Percentiles rank a stretch among this genome's conserved stretches.
Evolutionary conservation across 2,113 vertebrate species (phyloP).

Genomic region (Coracopsis vasa): DNA sequence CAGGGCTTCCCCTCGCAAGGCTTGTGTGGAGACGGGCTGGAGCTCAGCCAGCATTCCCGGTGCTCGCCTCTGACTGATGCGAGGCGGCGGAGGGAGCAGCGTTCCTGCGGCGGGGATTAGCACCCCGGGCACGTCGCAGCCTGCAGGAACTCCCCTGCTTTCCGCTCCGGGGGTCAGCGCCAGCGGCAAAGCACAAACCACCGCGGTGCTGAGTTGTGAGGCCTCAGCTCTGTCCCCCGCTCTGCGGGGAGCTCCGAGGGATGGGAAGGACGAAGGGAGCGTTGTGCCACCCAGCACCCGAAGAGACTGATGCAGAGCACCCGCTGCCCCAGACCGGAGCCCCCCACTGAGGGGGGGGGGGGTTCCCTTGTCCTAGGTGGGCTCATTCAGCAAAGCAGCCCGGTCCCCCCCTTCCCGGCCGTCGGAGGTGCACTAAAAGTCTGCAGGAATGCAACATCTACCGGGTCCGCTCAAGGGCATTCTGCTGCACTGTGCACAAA

Average conservation of each 20-base stretch:
- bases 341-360: rapidly evolving
- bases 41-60: neutral
- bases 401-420: neutral
- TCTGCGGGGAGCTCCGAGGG: rapidly evolving
- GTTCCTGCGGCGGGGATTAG: slow-evolving; percentile 34
- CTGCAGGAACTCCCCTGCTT: slow-evolving; percentile 7
- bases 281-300: neutral
- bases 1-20: neutral
- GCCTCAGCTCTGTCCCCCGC: neutral
- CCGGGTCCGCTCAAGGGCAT: too few relatives aligned
- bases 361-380: neutral
- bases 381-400: neutral
- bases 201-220: rapidly evolving
- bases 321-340: rapidly evolving
- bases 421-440: rapidly evolving
- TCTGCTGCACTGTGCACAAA: too few relatives aligned
- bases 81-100: neutral
- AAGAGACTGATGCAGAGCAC: neutral
- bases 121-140: slow-evolving; percentile 46
- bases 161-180: neutral
- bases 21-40: neutral
- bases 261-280: neutral
- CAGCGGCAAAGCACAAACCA: neutral
- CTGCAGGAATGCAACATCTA: too few relatives aligned
- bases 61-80: neutral